Percentiles rank a stretch among this genome's conserved stretches.
phyloP scores from a whole-genome alignment of 2,797 vertebrate genomes.

The Enteromius anoplus region DNA sequence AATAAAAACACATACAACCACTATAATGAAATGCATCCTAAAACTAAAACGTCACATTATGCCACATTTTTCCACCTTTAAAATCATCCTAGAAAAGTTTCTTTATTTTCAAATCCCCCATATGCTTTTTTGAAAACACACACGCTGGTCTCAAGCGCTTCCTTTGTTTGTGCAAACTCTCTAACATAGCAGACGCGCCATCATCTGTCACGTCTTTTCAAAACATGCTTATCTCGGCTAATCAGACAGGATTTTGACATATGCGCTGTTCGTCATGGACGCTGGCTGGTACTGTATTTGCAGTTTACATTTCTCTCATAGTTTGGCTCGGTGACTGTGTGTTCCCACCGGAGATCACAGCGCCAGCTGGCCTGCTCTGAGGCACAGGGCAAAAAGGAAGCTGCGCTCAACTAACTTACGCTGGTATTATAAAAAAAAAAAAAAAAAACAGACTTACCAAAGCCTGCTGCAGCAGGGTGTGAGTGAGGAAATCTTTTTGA shows the following conservation, averaged over 20 bases:
- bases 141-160: neutral
- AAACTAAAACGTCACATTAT: neutral
- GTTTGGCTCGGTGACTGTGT: conserved; percentile 65
- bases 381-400: conserved; percentile 61
- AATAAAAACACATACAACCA: neutral
- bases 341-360: conserved; percentile 61
- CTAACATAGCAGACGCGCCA: conserved; percentile 4
- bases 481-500: conserved; percentile 13
- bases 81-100: neutral
- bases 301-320: conserved; percentile 77
- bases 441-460: neutral
- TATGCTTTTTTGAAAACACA: neutral
- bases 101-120: neutral
- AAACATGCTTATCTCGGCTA: conserved; percentile 64
- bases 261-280: conserved; percentile 6
- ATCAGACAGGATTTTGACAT: conserved; percentile 56
- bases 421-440: conserved; percentile 40
- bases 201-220: conserved; percentile 55
- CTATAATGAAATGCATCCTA: neutral
- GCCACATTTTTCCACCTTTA: neutral
- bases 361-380: conserved; percentile 67
- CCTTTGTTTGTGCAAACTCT: neutral
- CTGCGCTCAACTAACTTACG: conserved; percentile 69
- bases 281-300: conserved; percentile 13
- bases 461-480: neutral